Evolutionary conservation across 2,797 vertebrate genomes (phyloP), one percentile per base, ranked within the genome.

Genomic region (Galaxias olidus): DNA sequence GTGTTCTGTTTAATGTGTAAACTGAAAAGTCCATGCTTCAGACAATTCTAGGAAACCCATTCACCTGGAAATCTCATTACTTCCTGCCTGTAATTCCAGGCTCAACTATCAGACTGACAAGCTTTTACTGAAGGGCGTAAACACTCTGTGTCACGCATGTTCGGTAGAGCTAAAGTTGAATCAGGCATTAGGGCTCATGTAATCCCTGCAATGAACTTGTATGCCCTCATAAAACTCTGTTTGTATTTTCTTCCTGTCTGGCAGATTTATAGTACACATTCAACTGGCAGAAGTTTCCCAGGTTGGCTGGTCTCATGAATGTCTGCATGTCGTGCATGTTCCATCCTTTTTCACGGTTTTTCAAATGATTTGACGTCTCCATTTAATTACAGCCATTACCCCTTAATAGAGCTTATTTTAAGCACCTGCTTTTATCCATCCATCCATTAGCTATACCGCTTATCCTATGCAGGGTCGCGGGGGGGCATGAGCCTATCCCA

Each of bases 11-110:
- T 81, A 84, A 85, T 74, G 72, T 63, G 71, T 71, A 76, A 41
- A 60, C 72, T 69, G 86, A 84, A n/a, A 87, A 87, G 83, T 84
- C 80, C 74, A 81, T 53, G 59, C 75, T 86, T 85, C 30, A 30
- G 87, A 87, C 83, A 81, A 81, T 89, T 86, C 84, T 71, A 82
- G 87, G 86, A 88, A 89, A 89, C 84, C 78, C 82, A 75, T 80
- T 83, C 88, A 90, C 85, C 86, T 89, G 87, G 79, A 88, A 85
- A 88, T 88, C 87, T 84, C 84, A 85, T 87, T 84, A 90, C 89
- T 90, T 90, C 89, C 89, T 86, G 78, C 74, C 78, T 80, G 80
- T 87, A 84, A 86, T 87, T 89, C 84, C 81, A 78, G 78, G 75
- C 75, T 68, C 47, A 60, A 81, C 77, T 76, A 75, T 86, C 79